Evolutionary conservation across 2,888 invertebrate genomes (phyloP), one percentile per base, ranked within the genome.

Genomic region (Acleris laterana): DNA sequence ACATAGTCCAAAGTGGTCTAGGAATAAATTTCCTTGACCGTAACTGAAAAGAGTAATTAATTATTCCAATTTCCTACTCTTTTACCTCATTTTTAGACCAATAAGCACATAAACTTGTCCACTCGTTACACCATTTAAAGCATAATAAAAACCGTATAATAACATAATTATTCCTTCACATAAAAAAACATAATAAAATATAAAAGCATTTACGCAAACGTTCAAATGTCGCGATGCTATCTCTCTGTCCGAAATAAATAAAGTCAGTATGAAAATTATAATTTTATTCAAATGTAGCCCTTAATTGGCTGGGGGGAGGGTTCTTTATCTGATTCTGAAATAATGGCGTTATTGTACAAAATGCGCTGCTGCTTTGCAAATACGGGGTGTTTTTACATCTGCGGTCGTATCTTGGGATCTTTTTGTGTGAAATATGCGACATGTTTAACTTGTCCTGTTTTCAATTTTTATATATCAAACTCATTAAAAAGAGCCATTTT

Each of bases 221-320:
- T 58, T 63, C 59, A 69, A 69, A 17, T 46, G 46, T 55, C 25
- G 57, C 44, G 77, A 80, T 82, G 69, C 69, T 76, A 79, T 81
- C 81, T 68, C 57, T 64, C 48, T 25, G 59, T 66, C 70, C 71
- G 69, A 72, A 80, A 77, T 80, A 78, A 79, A 78, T 80, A 76
- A 75, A 72, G 70, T 68, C 72, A 72, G 77, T 76, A 78, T 80
- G 77, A 82, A 79, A 50, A 82, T 82, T 80, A 81, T 83, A 80
- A 83, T 82, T 81, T 79, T 68, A 81, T 83, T 80, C 77, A 75
- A 81, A 77, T 69, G 67, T 62, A 48, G 48, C 44, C 73, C 74
- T 74, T 82, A 83, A 83, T 81, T 81, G 79, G 76, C 69, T 69
- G 69, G 75, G 71, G 73, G 72, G 72, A 73, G 77, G 71, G 76